These are phyloP conservation scores for Gastrophysa polygoni DNA, from an alignment of 2,888 invertebrate species.

Conservation along the genomic window DNA sequence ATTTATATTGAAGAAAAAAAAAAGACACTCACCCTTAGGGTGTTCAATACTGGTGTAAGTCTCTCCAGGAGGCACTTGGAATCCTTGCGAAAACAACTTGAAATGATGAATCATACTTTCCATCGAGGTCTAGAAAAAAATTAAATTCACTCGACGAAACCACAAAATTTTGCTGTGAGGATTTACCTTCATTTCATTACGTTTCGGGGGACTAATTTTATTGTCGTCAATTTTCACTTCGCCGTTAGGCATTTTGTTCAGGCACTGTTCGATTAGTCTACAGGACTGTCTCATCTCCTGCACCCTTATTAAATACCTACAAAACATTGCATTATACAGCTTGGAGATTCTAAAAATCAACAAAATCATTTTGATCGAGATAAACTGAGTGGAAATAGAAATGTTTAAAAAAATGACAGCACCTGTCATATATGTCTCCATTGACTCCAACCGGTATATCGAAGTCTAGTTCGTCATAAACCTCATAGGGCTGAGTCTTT, in stretches of 20 bases:
- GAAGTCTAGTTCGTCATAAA: slow-evolving; percentile 81
- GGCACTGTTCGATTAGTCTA: slow-evolving; percentile 78
- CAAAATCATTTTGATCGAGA: too few species aligned
- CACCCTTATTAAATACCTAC: slow-evolving; percentile 68
- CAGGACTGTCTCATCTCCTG: slow-evolving; percentile 80
- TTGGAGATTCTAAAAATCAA: too few species aligned
- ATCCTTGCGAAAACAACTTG: slow-evolving; percentile 83
- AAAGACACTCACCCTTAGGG: slow-evolving; percentile 86
- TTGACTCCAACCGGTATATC: slow-evolving; percentile 81
- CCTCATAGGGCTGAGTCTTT: slow-evolving; percentile 83
- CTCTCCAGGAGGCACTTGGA: slow-evolving; percentile 80
- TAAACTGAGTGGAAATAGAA: too few species aligned
- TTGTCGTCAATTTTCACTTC: slow-evolving; percentile 80
- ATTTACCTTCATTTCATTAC: slow-evolving; percentile 77
- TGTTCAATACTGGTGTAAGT: slow-evolving; percentile 82
- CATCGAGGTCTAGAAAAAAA: slow-evolving; percentile 58
- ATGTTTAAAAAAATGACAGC: background rate
- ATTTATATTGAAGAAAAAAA: too few species aligned
- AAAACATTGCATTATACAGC: too few species aligned
- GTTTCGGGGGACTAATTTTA: slow-evolving; percentile 75
- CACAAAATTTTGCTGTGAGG: too few species aligned
- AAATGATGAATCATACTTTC: slow-evolving; percentile 52
- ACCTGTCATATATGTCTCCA: slow-evolving; percentile 80
- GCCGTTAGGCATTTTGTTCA: slow-evolving; percentile 83
- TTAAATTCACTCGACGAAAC: too few species aligned